Percentiles rank a stretch among this genome's conserved stretches.
These are phyloP conservation scores for Hyppa rectilinea DNA, from an alignment of 2,888 invertebrate genomes.

Conservation along the genomic window DNA sequence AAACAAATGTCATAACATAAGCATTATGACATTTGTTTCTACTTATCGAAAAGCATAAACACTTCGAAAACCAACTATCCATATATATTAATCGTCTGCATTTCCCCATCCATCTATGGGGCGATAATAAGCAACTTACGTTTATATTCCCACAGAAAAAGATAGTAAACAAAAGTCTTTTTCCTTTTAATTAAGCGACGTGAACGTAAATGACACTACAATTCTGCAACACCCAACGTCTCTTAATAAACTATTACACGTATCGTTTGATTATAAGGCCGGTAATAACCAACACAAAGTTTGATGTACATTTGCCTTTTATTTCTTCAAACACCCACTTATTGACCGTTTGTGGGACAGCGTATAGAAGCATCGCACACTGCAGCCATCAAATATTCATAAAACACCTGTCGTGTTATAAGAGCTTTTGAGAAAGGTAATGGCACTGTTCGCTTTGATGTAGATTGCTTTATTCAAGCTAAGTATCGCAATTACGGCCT, in stretches of 20 bases:
- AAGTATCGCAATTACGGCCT: slow-evolving; percentile 3
- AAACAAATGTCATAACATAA: background rate
- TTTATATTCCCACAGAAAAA: slow-evolving; percentile 27
- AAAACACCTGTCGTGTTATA: slow-evolving; percentile 46
- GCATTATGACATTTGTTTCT: too few species aligned
- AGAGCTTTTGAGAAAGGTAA: slow-evolving; percentile 45
- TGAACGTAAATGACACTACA: slow-evolving; percentile 18
- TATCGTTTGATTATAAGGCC: slow-evolving; percentile 27
- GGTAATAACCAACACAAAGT: slow-evolving; percentile 38
- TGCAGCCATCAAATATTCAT: slow-evolving; percentile 60
- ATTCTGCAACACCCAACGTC: slow-evolving; percentile 37
- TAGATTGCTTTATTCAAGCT: slow-evolving; percentile 45
- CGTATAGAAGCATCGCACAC: slow-evolving; percentile 54
- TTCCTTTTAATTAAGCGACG: slow-evolving; percentile 33
- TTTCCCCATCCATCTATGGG: slow-evolving; percentile 3
- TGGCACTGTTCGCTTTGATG: slow-evolving; percentile 45
- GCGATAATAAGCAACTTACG: slow-evolving; percentile 29
- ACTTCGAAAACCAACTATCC: background rate
- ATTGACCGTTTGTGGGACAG: slow-evolving; percentile 27
- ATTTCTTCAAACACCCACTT: slow-evolving; percentile 48
- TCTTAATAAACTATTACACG: slow-evolving; percentile 30
- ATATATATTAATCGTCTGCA: background rate
- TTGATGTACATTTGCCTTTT: slow-evolving; percentile 36
- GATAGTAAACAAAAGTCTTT: slow-evolving; percentile 6
- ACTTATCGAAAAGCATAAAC: background rate